Evolutionary conservation across 2,113 vertebrate species (phyloP).

Genomic region (Phalacrocorax carbo): DNA sequence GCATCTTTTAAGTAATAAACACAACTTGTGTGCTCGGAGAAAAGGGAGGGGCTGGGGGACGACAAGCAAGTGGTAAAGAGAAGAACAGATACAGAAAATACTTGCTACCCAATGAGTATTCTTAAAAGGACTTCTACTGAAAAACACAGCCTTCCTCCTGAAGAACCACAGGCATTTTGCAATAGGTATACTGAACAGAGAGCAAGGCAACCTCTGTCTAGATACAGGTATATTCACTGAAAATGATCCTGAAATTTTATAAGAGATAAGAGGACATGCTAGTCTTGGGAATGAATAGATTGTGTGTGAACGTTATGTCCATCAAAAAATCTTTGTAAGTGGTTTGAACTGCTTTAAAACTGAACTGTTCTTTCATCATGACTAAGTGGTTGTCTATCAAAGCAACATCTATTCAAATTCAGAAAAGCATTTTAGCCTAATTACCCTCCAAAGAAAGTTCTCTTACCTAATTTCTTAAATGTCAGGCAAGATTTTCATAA

Average conservation of each 20-base stretch:
- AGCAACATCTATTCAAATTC: slow-evolving; percentile 38
- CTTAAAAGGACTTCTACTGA: not conserved
- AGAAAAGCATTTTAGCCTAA: slow-evolving; percentile 36
- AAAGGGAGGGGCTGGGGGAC: not conserved
- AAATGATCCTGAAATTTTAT: not conserved
- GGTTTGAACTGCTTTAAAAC: slow-evolving; percentile 12
- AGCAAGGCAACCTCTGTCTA: not conserved
- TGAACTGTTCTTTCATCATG: not conserved
- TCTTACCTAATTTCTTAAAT: slow-evolving; percentile 38
- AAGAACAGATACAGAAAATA: not conserved
- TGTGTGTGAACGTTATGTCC: not conserved
- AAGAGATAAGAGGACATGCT: not conserved
- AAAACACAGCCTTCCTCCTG: not conserved
- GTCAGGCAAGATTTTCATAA: slow-evolving; percentile 12
- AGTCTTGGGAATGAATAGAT: not conserved
- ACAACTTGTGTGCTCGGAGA: not conserved
- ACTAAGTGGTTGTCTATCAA: slow-evolving; percentile 44
- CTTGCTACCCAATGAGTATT: not conserved
- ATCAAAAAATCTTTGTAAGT: not conserved
- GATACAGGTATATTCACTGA: not conserved
- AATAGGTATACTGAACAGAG: not conserved
- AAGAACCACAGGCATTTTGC: not conserved
- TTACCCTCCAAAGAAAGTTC: slow-evolving; percentile 48
- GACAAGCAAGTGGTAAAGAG: not conserved
- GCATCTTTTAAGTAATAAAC: not conserved